phyloP scores from a whole-genome alignment of 1,140 invertebrate species.

The Zeugodacus cucurbitae region DNA sequence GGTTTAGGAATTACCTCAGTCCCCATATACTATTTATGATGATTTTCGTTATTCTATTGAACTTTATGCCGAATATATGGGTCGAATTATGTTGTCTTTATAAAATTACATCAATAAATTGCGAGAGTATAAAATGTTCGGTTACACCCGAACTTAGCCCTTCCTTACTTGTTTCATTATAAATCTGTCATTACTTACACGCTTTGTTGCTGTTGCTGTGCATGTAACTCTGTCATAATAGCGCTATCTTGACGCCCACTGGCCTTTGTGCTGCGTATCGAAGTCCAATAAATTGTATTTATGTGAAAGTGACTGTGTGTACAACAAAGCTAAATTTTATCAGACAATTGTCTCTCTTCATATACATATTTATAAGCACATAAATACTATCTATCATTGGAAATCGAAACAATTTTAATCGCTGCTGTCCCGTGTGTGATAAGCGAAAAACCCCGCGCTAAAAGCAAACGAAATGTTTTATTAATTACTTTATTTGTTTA shows the following conservation, averaged over 20 bases:
- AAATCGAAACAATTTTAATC: neutral
- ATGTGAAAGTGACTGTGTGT: too few relatives aligned
- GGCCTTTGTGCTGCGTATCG: constrained; percentile 1
- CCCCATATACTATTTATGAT: too few relatives aligned
- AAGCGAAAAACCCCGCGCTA: neutral
- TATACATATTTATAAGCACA: too few relatives aligned
- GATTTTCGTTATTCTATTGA: too few relatives aligned
- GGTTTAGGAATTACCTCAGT: too few relatives aligned
- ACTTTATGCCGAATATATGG: too few relatives aligned
- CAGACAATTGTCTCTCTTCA: neutral
- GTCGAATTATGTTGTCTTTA: too few relatives aligned
- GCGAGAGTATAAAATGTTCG: too few relatives aligned
- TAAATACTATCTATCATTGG: neutral
- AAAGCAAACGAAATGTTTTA: neutral
- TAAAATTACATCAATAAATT: too few relatives aligned
- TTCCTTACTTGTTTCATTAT: too few relatives aligned
- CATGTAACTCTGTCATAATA: neutral
- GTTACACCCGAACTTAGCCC: too few relatives aligned
- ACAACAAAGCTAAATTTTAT: neutral
- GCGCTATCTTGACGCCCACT: neutral
- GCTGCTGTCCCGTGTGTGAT: neutral
- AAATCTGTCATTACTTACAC: neutral
- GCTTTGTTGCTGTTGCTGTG: neutral
- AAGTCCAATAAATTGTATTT: neutral
- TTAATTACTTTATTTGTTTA: neutral